Conservation (phyloP, 2,797 vertebrate species). For the Myotis findleyi region DNA sequence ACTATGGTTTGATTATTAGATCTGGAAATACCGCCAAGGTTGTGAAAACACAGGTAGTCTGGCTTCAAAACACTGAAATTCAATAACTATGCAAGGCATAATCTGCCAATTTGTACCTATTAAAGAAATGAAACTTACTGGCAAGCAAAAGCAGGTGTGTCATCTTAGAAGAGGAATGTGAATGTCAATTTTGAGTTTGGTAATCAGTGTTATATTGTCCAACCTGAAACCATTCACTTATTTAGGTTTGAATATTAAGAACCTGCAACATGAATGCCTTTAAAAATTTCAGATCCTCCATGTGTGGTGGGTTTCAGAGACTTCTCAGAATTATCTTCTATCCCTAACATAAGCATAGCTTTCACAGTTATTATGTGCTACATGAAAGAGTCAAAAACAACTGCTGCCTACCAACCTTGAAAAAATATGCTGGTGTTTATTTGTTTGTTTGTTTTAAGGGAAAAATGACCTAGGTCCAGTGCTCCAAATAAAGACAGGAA, state of each 20-base stretch:
- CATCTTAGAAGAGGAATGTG: neutral
- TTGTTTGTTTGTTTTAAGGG: neutral
- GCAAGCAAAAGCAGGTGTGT: slow-evolving; percentile 62
- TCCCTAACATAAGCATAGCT: neutral
- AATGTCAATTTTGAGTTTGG: slow-evolving; percentile 47
- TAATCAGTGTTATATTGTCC: slow-evolving; percentile 70
- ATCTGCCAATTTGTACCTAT: slow-evolving; percentile 65
- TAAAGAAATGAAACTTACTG: slow-evolving; percentile 53
- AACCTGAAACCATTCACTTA: slow-evolving; percentile 1
- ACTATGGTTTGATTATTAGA: neutral
- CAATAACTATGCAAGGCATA: slow-evolving; percentile 38
- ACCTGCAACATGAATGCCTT: neutral
- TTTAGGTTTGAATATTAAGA: neutral
- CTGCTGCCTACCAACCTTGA: neutral
- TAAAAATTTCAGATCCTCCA: neutral
- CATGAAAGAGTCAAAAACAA: neutral
- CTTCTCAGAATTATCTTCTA: neutral
- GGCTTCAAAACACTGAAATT: slow-evolving; percentile 66
- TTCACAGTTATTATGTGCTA: neutral
- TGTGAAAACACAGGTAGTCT: slow-evolving; percentile 56
- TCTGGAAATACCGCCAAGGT: neutral
- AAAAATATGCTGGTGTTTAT: neutral
- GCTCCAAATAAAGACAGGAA: neutral
- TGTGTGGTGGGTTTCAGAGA: neutral
- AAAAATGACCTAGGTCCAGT: neutral